phyloP scores from a whole-genome alignment of 2,888 invertebrate genomes.

The Drosophila phalerata region DNA sequence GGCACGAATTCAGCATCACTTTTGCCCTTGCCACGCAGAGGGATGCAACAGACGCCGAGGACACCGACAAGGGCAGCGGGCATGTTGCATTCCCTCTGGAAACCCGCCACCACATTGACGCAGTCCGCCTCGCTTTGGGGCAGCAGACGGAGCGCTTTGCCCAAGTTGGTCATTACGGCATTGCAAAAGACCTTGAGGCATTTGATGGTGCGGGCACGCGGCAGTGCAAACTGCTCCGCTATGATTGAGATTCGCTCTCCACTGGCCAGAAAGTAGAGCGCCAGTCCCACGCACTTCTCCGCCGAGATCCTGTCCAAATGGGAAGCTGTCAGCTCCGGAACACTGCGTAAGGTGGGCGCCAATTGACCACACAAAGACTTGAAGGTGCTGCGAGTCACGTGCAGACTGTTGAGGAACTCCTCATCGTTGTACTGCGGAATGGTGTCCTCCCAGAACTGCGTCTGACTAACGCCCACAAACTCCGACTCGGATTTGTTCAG shows the following conservation, averaged over 20 bases:
- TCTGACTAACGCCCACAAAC: background rate
- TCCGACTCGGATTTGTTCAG: background rate
- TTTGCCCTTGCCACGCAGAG: slow-evolving; percentile 56
- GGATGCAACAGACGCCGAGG: slow-evolving; percentile 79
- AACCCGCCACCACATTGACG: slow-evolving; percentile 72
- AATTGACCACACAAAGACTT: slow-evolving; percentile 74
- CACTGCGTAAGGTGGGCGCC: slow-evolving; percentile 41
- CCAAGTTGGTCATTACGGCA: slow-evolving; percentile 73
- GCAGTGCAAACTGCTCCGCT: slow-evolving; percentile 77
- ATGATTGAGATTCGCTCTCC: slow-evolving; percentile 80
- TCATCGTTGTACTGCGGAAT: slow-evolving; percentile 63
- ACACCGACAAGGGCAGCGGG: slow-evolving; percentile 81
- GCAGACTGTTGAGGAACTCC: slow-evolving; percentile 81
- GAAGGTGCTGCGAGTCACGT: slow-evolving; percentile 78
- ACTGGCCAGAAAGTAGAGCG: slow-evolving; percentile 81
- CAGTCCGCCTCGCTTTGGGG: slow-evolving; percentile 74
- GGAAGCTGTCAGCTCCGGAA: slow-evolving; percentile 29
- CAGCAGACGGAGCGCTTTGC: slow-evolving; percentile 68
- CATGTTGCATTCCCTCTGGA: slow-evolving; percentile 80
- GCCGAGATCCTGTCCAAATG: slow-evolving; percentile 53
- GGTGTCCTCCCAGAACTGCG: slow-evolving; percentile 53
- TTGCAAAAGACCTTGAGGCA: slow-evolving; percentile 82
- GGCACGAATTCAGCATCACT: slow-evolving; percentile 4
- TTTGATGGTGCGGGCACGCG: slow-evolving; percentile 75
- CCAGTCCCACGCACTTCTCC: slow-evolving; percentile 81